A percentile compares a stretch with the other conserved stretches of the same genome.
These are phyloP conservation scores for Hylaea fasciaria DNA, from an alignment of 2,888 invertebrate species.

Conservation along the genomic window DNA sequence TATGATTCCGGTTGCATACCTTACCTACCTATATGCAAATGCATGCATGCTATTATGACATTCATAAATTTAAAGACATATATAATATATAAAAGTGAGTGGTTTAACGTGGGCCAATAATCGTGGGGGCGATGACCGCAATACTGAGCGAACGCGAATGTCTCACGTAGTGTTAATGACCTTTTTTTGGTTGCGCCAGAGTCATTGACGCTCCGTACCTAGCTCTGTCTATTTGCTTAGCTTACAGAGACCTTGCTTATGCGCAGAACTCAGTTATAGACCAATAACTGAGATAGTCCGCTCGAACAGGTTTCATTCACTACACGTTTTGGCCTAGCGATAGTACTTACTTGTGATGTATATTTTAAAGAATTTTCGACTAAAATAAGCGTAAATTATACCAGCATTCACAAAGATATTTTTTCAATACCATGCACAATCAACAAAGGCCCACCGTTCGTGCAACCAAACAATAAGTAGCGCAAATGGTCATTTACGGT, in stretches of 20 bases:
- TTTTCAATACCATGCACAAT: background rate
- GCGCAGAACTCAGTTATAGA: slow-evolving; percentile 16
- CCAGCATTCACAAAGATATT: background rate
- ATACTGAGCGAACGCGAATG: slow-evolving; percentile 83
- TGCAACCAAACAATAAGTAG: background rate
- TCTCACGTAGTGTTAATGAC: slow-evolving; percentile 83
- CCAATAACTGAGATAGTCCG: slow-evolving; percentile 17
- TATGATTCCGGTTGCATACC: slow-evolving; percentile 22
- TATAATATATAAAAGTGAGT: slow-evolving; percentile 35
- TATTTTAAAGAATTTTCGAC: background rate
- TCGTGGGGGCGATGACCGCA: slow-evolving; percentile 81
- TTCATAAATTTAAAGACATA: slow-evolving; percentile 23
- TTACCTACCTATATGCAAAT: no score
- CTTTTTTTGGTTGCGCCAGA: slow-evolving; percentile 80
- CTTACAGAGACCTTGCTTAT: slow-evolving; percentile 24
- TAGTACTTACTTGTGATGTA: background rate
- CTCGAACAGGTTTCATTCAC: slow-evolving; percentile 25
- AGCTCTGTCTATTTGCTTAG: slow-evolving; percentile 26
- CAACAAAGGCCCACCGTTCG: background rate
- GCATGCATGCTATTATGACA: slow-evolving; percentile 9
- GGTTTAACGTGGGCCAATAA: slow-evolving; percentile 57
- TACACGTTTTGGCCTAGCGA: background rate
- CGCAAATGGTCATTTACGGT: background rate
- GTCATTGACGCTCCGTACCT: slow-evolving; percentile 44
- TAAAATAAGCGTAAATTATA: background rate